Evolutionary conservation across 2,797 vertebrate genomes (phyloP), one percentile per base, ranked within the genome.

Genomic region (Hozukius guyotensis): DNA sequence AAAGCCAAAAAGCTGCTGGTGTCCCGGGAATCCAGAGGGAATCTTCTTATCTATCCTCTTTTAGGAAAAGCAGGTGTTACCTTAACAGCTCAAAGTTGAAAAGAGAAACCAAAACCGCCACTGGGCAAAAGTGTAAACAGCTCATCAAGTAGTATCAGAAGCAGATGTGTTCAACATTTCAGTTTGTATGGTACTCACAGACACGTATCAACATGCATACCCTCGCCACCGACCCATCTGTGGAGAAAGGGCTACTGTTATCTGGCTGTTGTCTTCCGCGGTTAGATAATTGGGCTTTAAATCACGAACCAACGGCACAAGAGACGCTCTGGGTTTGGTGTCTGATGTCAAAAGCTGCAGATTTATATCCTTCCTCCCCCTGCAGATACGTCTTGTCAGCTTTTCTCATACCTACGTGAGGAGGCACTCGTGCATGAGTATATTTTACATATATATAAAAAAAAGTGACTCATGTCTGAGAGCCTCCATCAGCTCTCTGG

Each of bases 201-300:
- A 76, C 75, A 66, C 2, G 36, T 81, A 27, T 73, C 81, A 76
- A 63, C 84, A 75, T 46, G 73, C 53, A 55, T 20, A 29, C 59
- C 57, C 67, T 67, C 1, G 6, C 65, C 60, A 62, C 78, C 84
- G 63, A 72, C 77, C 75, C 74, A 82, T 86, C 73, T 83, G 60
- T 69, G 72, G 81, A 69, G 34, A 88, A 81, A 63, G 10, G 22
- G 32, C 55, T 34, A 14, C 73, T 77, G 80, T 76, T 56, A 81
- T 82, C 82, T 49, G 60, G 14, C 27, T 77, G 60, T 82, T 66
- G 64, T 84, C 74, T 68, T 57, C 34, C 24, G 57, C 1, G 4
- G 55, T 86, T 80, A 59, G 75, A 87, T 82, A 86, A 86, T 80
- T 82, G 59, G 20, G 27, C 72, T 69, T 68, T 84, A 90, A 87